Conservation (phyloP, 2,113 vertebrate species). For the Oreochromis aureus region DNA sequence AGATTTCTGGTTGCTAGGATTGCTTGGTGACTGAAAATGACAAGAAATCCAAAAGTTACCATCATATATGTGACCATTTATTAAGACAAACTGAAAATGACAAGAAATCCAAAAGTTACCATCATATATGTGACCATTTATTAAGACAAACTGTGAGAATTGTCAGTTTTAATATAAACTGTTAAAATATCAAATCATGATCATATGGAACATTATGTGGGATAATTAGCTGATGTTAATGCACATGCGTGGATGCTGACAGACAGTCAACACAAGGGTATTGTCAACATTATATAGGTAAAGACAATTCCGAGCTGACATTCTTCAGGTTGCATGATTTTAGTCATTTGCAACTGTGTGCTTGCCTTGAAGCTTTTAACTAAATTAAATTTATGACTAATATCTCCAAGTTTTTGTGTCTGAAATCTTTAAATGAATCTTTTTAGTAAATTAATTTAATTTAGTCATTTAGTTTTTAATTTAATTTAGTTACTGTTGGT, state of each 20-base stretch:
- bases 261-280: not conserved
- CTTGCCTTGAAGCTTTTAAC: not conserved
- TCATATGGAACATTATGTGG: not conserved
- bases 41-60: not conserved
- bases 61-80: not conserved
- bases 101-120: not conserved
- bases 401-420: not conserved
- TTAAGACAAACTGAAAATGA: not conserved
- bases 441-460: not conserved
- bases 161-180: not conserved
- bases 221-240: not conserved
- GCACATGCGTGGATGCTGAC: fast-evolving
- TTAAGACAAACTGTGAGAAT: not conserved
- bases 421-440: not conserved
- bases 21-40: not conserved
- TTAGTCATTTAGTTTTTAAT: not conserved
- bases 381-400: not conserved
- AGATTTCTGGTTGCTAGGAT: not conserved
- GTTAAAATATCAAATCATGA: not conserved
- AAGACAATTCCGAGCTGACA: not conserved
- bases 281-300: not conserved
- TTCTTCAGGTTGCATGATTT: not conserved
- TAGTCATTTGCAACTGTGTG: not conserved
- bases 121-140: not conserved
- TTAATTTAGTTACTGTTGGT: not conserved